phyloP scores from a whole-genome alignment of 2,113 vertebrate genomes.

The Microcebus murinus region DNA sequence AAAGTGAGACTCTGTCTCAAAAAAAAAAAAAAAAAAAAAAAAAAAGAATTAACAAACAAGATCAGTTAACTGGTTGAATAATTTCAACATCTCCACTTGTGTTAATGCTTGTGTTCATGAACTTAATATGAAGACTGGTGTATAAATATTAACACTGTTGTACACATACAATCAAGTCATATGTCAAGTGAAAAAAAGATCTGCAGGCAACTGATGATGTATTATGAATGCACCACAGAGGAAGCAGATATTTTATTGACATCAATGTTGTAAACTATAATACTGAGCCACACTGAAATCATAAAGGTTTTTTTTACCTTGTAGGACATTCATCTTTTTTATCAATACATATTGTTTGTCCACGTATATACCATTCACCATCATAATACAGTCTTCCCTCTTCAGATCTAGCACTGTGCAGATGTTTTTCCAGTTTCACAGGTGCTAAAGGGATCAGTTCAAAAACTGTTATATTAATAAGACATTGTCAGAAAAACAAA shows the following conservation, averaged over 20 bases:
- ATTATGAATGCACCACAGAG: not conserved
- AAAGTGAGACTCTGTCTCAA: no score
- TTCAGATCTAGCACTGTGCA: constrained; percentile 94
- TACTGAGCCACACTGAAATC: not conserved
- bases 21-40: no score
- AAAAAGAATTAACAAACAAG: constrained; percentile 54
- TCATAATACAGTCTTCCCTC: constrained; percentile 96
- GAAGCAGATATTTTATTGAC: not conserved
- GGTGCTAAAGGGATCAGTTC: constrained; percentile 86
- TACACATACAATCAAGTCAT: not conserved
- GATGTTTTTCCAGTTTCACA: constrained; percentile 93
- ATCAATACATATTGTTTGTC: constrained; percentile 96
- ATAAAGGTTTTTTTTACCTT: constrained; percentile 85
- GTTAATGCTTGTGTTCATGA: constrained; percentile 14
- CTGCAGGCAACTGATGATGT: not conserved
- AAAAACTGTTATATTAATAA: constrained; percentile 74
- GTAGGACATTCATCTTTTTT: constrained; percentile 96
- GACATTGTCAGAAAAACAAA: constrained; percentile 65
- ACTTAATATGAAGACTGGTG: not conserved
- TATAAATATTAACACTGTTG: not conserved
- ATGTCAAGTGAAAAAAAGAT: not conserved
- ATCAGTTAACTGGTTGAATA: not conserved
- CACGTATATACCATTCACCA: constrained; percentile 96
- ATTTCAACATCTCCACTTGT: not conserved
- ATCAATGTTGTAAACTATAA: not conserved